Percentiles rank a stretch among this genome's conserved stretches.
These are phyloP conservation scores for Phalloptychus januarius DNA, from an alignment of 2,797 vertebrate genomes.

Conservation along the genomic window DNA sequence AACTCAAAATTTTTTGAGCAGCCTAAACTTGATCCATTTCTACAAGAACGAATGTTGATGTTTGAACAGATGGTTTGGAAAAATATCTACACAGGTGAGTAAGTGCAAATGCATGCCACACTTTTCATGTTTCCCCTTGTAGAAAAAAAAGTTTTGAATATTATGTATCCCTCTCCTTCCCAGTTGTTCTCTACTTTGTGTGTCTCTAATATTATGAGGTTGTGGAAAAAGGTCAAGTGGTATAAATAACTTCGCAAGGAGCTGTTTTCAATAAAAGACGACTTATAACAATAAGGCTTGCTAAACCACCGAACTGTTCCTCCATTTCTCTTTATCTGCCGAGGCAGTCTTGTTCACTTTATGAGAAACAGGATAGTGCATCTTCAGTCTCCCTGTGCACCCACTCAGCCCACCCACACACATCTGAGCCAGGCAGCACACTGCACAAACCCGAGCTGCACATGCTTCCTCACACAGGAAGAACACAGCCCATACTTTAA, in stretches of 20 bases:
- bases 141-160: background rate
- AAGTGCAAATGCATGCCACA: background rate
- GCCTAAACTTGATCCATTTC: background rate
- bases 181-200: background rate
- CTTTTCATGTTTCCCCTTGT: background rate
- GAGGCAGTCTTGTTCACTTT: slow-evolving; percentile 61
- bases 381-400: slow-evolving; percentile 74
- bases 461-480: slow-evolving; percentile 65
- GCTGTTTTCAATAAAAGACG: slow-evolving; percentile 18
- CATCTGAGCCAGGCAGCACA: slow-evolving; percentile 74
- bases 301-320: slow-evolving; percentile 41
- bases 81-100: background rate
- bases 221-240: background rate
- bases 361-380: slow-evolving; percentile 69
- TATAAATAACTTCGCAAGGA: background rate
- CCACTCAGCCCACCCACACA: slow-evolving; percentile 78
- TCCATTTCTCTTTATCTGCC: slow-evolving; percentile 45
- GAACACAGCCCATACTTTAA: slow-evolving; percentile 53
- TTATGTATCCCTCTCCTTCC: background rate
- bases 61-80: background rate
- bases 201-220: background rate
- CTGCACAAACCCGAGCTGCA: slow-evolving; percentile 64
- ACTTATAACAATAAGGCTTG: slow-evolving; percentile 35
- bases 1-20: background rate
- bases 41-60: background rate